A percentile compares a stretch with the other conserved stretches of the same genome.
phyloP scores from a whole-genome alignment of 2,888 invertebrate species.

The Rhopalosiphum nymphaeae region DNA sequence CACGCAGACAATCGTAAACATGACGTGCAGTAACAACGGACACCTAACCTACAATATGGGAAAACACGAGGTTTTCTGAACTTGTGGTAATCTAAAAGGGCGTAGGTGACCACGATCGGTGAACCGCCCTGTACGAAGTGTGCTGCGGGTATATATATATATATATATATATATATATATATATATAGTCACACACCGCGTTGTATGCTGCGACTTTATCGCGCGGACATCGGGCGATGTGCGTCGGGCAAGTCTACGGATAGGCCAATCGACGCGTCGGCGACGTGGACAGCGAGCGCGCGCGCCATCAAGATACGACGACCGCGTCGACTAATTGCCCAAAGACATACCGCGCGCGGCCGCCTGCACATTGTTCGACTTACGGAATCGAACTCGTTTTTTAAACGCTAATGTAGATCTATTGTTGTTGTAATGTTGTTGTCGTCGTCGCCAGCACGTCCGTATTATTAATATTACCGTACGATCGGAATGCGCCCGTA shows the following conservation, averaged over 20 bases:
- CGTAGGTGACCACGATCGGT: too few species aligned
- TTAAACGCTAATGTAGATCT: constrained; percentile 47
- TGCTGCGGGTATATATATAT: too few species aligned
- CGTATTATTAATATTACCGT: background rate
- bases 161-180: too few species aligned
- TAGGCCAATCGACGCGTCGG: background rate
- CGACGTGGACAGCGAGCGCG: background rate
- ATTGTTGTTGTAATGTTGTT: constrained; percentile 5
- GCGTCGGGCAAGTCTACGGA: background rate
- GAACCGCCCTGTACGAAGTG: too few species aligned
- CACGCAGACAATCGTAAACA: too few species aligned
- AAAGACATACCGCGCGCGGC: constrained; percentile 41
- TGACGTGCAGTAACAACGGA: too few species aligned
- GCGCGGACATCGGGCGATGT: background rate
- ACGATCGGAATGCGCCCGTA: constrained; percentile 22
- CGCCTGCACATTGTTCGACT: constrained; percentile 35
- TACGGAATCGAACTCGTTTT: constrained; percentile 38
- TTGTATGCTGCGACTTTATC: background rate
- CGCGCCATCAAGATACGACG: constrained; percentile 30
- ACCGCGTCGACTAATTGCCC: constrained; percentile 46
- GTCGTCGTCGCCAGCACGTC: too few species aligned
- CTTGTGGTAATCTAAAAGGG: too few species aligned
- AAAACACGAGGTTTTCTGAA: too few species aligned
- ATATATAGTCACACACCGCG: too few species aligned
- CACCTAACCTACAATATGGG: too few species aligned